A percentile compares a stretch with the other conserved stretches of the same genome.
These are phyloP conservation scores for Reticulitermes speratus DNA, from an alignment of 1,140 invertebrate genomes.

Conservation along the genomic window DNA sequence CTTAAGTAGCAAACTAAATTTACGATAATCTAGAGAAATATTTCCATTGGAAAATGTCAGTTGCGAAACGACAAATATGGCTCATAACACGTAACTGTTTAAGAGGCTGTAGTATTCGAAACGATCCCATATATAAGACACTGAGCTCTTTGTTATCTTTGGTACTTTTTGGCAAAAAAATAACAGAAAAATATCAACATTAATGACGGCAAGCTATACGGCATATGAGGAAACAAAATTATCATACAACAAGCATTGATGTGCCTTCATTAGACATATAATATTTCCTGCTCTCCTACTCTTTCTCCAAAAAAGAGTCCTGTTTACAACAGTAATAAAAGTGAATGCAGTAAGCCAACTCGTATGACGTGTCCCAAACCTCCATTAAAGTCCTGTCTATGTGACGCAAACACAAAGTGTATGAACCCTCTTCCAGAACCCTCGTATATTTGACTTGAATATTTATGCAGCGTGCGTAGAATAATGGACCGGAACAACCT, in stretches of 20 bases:
- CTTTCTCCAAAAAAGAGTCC: not conserved
- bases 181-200: too few species aligned
- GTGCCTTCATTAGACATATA: too few species aligned
- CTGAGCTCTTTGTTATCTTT: too few species aligned
- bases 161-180: too few species aligned
- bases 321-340: not conserved
- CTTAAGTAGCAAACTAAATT: too few species aligned
- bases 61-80: too few species aligned
- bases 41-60: too few species aligned
- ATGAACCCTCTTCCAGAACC: not conserved
- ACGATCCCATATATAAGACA: too few species aligned
- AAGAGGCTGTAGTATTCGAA: too few species aligned
- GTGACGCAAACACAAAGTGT: not conserved
- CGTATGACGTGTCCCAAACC: not conserved
- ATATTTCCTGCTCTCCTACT: too few species aligned
- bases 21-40: too few species aligned
- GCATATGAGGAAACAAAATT: not conserved
- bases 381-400: not conserved
- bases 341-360: not conserved
- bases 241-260: not conserved
- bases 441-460: not conserved
- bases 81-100: too few species aligned
- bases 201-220: not conserved
- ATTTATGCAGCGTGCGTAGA: not conserved
- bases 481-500: not conserved